Evolutionary conservation across 23 tunicate species (phyloP), one percentile per base, ranked within the genome.

Genomic region (Ascidia mentula): DNA sequence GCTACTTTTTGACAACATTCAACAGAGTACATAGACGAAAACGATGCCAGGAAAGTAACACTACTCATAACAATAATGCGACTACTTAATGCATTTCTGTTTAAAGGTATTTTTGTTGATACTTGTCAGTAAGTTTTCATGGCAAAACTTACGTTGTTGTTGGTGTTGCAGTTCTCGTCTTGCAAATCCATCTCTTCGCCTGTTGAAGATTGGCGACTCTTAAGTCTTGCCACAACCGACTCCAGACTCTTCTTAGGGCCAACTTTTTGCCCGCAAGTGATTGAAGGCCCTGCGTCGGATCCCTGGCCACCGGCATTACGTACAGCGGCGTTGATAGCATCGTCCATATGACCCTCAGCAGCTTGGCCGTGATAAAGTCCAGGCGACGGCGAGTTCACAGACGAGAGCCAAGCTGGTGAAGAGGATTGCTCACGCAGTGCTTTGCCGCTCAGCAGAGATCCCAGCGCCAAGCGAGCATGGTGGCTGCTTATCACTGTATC

Each of bases 211-310:
- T 91, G 90, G 60, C 86, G 87, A 46, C 82, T 87, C 53, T 92
- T 92, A 0, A 92, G 75, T 45, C 87, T 87, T 6, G 85, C 91
- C 12, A 92, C 91, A 26, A 92, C 97, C 12, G 92, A 92, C 65
- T 92, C 97, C 32, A 92, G 36, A 65, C 97, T 92, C 75, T 87
- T 87, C 75, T 92, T 92, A 0, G 45, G 32, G 12, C 8, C 46
- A 31, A 36, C 6, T 0, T 70, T 79, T 37, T 69, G 79, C 1
- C 53, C 53, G 12, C 65, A 26, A 53, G 7, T 53, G 65, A 6
- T 38, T 7, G 45, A 70, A 72, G 34, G 65, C 61, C 78, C 59
- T 37, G 22, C 32, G 24, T 53, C 65, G 28, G 24, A 53, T 5
- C 28, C 2, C 65, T 53, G 28, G 40, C 0, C 36, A 37, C 37